A percentile compares a stretch with the other conserved stretches of the same genome.
These are phyloP conservation scores for Acromyrmex charruanus DNA, from an alignment of 1,140 invertebrate genomes.

Conservation along the genomic window DNA sequence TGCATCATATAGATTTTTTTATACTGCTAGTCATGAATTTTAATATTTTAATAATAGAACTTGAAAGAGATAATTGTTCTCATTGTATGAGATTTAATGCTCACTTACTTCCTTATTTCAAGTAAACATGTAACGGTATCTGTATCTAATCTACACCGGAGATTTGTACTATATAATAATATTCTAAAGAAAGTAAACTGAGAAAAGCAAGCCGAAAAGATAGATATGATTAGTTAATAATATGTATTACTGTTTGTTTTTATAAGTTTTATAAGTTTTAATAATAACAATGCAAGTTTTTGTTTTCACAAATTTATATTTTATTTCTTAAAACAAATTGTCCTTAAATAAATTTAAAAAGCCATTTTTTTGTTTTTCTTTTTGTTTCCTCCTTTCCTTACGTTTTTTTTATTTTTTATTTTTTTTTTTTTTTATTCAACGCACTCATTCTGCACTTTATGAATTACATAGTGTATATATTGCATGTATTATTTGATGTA, in stretches of 20 bases:
- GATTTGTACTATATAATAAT: slow-evolving; percentile 12
- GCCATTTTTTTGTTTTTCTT: slow-evolving; percentile 39
- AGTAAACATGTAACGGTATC: not conserved
- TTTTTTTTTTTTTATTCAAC: not conserved
- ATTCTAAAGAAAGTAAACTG: not conserved
- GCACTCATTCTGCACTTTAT: not conserved
- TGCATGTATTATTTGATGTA: slow-evolving; percentile 17
- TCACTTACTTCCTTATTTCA: not conserved
- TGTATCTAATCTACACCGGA: not conserved
- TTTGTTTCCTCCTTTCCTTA: slow-evolving; percentile 51
- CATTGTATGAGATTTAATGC: not conserved
- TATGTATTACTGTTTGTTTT: slow-evolving; percentile 75
- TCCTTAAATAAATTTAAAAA: not conserved
- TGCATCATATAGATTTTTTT: not conserved
- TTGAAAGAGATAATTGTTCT: not conserved
- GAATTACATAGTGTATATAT: slow-evolving; percentile 21
- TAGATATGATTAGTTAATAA: not conserved
- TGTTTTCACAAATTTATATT: slow-evolving; percentile 86
- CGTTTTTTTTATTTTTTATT: not conserved
- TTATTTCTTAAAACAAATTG: slow-evolving; percentile 81
- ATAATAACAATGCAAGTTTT: slow-evolving; percentile 83
- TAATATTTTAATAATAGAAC: slow-evolving; percentile 26
- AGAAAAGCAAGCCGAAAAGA: not conserved
- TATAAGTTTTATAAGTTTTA: slow-evolving; percentile 56
- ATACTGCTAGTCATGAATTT: slow-evolving; percentile 38